These are phyloP conservation scores for Thymelicus lineola DNA, from an alignment of 2,888 invertebrate species.

Conservation along the genomic window DNA sequence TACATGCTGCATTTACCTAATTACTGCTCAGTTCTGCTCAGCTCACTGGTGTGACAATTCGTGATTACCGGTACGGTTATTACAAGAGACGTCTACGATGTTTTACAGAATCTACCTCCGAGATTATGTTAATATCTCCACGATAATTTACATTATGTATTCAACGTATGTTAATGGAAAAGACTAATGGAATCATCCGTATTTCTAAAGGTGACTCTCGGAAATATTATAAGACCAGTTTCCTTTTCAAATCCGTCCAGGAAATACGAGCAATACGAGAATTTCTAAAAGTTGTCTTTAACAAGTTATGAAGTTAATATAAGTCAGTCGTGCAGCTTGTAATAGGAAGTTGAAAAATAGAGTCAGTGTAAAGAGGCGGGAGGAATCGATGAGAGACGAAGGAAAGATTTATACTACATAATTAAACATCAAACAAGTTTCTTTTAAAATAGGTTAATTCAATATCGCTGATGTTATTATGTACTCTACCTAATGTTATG, in stretches of 20 bases:
- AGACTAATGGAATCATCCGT: conserved; percentile 14
- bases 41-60: conserved; percentile 77
- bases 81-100: conserved; percentile 58
- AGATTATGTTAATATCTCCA: conserved; percentile 12
- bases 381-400: conserved; percentile 64
- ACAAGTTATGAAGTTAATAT: conserved; percentile 79
- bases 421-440: conserved; percentile 55
- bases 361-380: conserved; percentile 64
- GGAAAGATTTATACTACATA: conserved; percentile 49
- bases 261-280: conserved; percentile 52
- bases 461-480: no score
- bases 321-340: conserved; percentile 67
- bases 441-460: no score
- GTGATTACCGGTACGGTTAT: conserved; percentile 75
- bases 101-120: conserved; percentile 39
- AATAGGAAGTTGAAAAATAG: conserved; percentile 72
- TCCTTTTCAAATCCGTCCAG: conserved; percentile 65
- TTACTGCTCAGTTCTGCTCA: conserved; percentile 75
- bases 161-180: conserved; percentile 12
- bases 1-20: conserved; percentile 82
- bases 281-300: conserved; percentile 76
- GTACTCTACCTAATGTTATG: no score
- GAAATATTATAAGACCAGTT: conserved; percentile 54
- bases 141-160: conserved; percentile 38
- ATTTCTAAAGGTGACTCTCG: conserved; percentile 38